Evolutionary conservation across 2,888 invertebrate species (phyloP), one percentile per base, ranked within the genome.

Genomic region (Tachina lurida): DNA sequence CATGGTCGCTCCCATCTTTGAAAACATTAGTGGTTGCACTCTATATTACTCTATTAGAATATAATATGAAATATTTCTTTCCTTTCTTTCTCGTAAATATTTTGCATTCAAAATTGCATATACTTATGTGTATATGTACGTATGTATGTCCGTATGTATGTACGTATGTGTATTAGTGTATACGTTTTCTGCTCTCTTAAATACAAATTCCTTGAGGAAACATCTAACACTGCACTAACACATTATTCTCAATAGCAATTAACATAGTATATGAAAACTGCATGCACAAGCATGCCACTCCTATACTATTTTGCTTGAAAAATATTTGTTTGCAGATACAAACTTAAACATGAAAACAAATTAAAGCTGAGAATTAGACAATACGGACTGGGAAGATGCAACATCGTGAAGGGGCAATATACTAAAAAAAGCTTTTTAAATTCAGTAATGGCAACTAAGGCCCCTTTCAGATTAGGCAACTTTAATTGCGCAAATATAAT

Each of bases 181-280:
- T 12, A 15, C 2, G n/a, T 10, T 62, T 17, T 41, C n/a, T 8
- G 22, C n/a, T 43, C 60, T 41, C 60, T 62, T 52, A 22, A 52
- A 60, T 17, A n/a, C 58, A 70, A n/a, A 68, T 52, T 45, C 62
- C 78, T 68, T 78, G 19, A 68, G 78, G 68, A 43, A 70, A 58
- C n/a, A 70, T 41, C 45, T 31, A 58, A 49, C 58, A 68, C 49
- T 52, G 49, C 43, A 31, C 31, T 31, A 70, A 62, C 62, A 70
- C 68, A 70, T 68, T 49, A 58, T 43, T 62, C 68, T 60, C 70
- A 52, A 43, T 43, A 62, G 68, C 60, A 78, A 70, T 78, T 70
- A 78, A 70, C 47, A 62, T n/a, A 31, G 41, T 39, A 67, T 63
- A 49, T 49, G 31, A 67, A 31, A 7, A 67, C 15, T 10, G 31